Conservation (phyloP, 2,888 invertebrate genomes). For the Odontocolon sp. region DNA sequence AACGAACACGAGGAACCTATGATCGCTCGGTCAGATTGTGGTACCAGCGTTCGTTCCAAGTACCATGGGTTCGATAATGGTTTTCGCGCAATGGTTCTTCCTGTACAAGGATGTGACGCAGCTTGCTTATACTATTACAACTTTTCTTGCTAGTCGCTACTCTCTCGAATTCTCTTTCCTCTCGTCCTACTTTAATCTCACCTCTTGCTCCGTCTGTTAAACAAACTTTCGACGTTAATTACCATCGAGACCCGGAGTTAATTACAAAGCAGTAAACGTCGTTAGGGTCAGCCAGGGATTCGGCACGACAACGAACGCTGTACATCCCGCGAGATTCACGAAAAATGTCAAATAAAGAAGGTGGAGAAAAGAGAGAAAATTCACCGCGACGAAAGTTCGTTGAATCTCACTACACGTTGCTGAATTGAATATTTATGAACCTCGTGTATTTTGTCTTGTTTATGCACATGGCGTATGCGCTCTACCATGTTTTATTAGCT, state of each 20-base stretch:
- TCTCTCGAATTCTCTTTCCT: neutral
- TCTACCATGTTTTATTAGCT: slow-evolving; percentile 13
- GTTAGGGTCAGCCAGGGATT: slow-evolving; percentile 13
- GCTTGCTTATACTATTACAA: neutral
- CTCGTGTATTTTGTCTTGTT: neutral
- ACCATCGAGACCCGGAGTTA: slow-evolving; percentile 48
- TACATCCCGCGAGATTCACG: neutral
- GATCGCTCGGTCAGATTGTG: slow-evolving; percentile 49
- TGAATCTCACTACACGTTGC: neutral
- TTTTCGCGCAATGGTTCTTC: slow-evolving; percentile 35
- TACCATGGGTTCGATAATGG: slow-evolving; percentile 50
- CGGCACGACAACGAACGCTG: neutral
- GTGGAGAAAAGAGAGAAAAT: no score
- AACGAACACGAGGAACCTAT: slow-evolving; percentile 41
- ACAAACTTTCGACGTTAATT: slow-evolving; percentile 54
- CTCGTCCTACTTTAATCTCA: neutral
- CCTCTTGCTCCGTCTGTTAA: slow-evolving; percentile 32
- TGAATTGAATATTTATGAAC: neutral
- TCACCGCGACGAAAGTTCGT: no score
- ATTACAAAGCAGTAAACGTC: slow-evolving; percentile 46
- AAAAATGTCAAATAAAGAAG: no score
- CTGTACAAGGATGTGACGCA: slow-evolving; percentile 13
- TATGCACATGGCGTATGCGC: neutral
- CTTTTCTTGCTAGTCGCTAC: neutral
- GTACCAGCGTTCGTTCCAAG: slow-evolving; percentile 42